phyloP scores from a whole-genome alignment of 2,113 vertebrate species.

The Melanerpes aurifrons region DNA sequence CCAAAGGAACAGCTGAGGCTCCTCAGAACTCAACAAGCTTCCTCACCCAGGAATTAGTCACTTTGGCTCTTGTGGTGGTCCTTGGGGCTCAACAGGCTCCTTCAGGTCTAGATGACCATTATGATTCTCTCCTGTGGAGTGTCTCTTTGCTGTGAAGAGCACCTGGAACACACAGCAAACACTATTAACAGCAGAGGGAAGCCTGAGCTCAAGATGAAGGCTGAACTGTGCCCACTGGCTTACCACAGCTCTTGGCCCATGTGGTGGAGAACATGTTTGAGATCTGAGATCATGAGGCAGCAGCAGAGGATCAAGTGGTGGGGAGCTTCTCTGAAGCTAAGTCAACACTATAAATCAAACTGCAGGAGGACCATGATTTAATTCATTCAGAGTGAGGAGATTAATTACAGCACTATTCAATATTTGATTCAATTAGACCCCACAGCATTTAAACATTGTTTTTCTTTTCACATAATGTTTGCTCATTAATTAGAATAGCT shows the following conservation, averaged over 20 bases:
- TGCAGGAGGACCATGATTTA: constrained; percentile 49
- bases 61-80: neutral
- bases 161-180: neutral
- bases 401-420: constrained; percentile 75
- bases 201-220: neutral
- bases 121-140: neutral
- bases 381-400: constrained; percentile 69
- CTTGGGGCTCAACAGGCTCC: neutral
- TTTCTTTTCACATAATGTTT: constrained; percentile 68
- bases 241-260: neutral
- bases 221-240: neutral
- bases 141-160: neutral
- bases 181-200: neutral
- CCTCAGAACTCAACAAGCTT: neutral
- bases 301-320: neutral
- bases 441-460: constrained; percentile 73
- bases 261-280: neutral
- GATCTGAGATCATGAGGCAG: neutral
- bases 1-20: neutral
- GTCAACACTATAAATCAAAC: constrained; percentile 46
- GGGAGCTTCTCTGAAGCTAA: neutral
- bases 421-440: constrained; percentile 74
- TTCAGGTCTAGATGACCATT: neutral
- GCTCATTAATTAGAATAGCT: constrained; percentile 61
- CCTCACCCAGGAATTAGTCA: accelerated